phyloP scores from a whole-genome alignment of 2,113 vertebrate species.

The Ahaetulla prasina region DNA sequence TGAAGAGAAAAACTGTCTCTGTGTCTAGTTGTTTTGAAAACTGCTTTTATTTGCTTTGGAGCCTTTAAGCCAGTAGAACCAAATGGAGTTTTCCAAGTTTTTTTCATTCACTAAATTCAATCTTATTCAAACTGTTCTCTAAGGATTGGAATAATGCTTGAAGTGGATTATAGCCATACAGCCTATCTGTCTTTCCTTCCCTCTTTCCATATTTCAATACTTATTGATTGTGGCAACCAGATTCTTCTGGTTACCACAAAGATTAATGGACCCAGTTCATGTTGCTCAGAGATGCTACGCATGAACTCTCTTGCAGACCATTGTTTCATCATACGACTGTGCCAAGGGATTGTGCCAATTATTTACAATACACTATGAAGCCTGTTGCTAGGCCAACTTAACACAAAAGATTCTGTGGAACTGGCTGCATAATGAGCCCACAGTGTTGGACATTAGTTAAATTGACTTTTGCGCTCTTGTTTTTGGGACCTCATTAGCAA shows the following conservation, averaged over 20 bases:
- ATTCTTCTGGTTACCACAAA: neutral
- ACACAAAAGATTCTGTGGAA: neutral
- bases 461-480: neutral
- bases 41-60: neutral
- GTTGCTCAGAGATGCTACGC: neutral
- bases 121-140: neutral
- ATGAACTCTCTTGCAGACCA: neutral
- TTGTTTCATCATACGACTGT: neutral
- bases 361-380: neutral
- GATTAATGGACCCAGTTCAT: neutral
- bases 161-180: neutral
- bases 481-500: neutral
- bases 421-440: neutral
- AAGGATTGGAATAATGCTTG: neutral
- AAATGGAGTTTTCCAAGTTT: neutral
- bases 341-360: neutral
- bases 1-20: too few species aligned
- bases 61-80: neutral
- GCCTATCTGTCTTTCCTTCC: neutral
- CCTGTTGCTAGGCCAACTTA: neutral
- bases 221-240: neutral
- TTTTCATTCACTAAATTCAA: neutral
- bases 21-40: neutral
- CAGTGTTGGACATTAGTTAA: neutral
- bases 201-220: neutral